Base-by-base conservation (phyloP, 2,113 vertebrate species). In the Acrocephalus kingi region DNA sequence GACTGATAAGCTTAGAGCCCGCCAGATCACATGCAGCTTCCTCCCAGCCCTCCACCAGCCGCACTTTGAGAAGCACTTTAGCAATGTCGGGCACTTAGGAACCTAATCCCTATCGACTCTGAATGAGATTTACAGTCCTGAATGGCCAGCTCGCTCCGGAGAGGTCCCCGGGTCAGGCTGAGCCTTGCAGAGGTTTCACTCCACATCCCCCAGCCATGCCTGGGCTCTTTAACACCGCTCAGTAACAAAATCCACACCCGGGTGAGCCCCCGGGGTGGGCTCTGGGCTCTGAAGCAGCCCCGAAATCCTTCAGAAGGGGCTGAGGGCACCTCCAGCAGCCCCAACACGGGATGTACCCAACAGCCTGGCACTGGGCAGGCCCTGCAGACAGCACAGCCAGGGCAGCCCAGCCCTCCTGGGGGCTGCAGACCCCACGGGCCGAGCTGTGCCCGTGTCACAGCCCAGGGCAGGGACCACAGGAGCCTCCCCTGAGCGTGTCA, bases 401-500 rank as follows among this genome's bases (percentile, higher is more conserved):
- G 13, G 76, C 86, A 51, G 68, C 51, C 27, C 52, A 28, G 2
- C 54, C 69, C 31, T 11, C 13, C 6, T 2, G 1, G 2, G 24
- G 59, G 68, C 59, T 23, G 59, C 67, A 58, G 27, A 35, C 5
- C 64, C 37, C 52, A 1, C 6, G 7, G 6, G 13, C 7, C 10
- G 48, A 5, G 55, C 3, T 0, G 6, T 1, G 0, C 0, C 61
- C 0, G 3, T 13, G 52, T 0, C 87, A 2, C 56, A 2, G 56
- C n/a, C 4, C 8, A 7, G 62, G 76, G 14, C 7, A 20, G 51
- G 6, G 33, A 3, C 6, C 20, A 0, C 2, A 35, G 86, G 41
- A 81, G 89, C 58, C 61, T 73, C 30, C 48, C 71, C 6, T 0
- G 8, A 15, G 61, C 13, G 0, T 2, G 28, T 0, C 11, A 69